Percentiles rank a stretch among this genome's conserved stretches.
Conservation (phyloP, 2,888 invertebrate genomes). For the Eledone cirrhosa region DNA sequence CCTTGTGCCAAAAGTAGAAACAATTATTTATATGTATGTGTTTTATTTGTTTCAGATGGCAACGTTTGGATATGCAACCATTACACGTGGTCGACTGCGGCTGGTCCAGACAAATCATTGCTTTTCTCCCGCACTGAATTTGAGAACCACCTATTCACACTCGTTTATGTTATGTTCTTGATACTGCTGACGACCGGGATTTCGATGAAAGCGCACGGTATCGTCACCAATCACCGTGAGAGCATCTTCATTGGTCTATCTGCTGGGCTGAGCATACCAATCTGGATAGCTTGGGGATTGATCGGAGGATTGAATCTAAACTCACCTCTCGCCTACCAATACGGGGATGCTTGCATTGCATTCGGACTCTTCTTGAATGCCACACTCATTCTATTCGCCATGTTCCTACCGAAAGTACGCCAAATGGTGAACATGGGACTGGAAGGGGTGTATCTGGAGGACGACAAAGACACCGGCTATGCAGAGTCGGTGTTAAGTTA, state of each 20-base stretch:
- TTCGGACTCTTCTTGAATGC: conserved; percentile 88
- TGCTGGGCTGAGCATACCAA: conserved; percentile 84
- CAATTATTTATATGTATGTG: too few species aligned
- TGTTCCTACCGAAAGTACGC: conserved; percentile 90
- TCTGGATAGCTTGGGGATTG: conserved; percentile 70
- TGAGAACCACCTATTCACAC: conserved; percentile 75
- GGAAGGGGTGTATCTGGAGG: conserved; percentile 73
- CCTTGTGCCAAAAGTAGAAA: too few species aligned
- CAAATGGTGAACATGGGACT: conserved; percentile 91
- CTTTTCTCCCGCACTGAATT: conserved; percentile 57
- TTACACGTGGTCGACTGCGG: conserved; percentile 51
- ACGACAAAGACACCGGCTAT: conserved; percentile 54
- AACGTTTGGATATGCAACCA: conserved; percentile 64
- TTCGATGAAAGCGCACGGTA: conserved; percentile 79
- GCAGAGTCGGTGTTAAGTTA: conserved; percentile 56
- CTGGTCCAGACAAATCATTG: conserved; percentile 46
- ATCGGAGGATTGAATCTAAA: conserved; percentile 72
- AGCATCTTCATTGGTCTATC: conserved; percentile 91
- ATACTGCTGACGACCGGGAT: conserved; percentile 85
- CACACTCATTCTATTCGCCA: conserved; percentile 85
- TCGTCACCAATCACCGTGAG: conserved; percentile 92
- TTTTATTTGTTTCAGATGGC: neutral
- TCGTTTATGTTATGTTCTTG: conserved; percentile 84
- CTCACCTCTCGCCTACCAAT: conserved; percentile 51
- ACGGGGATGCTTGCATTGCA: conserved; percentile 77